phyloP scores from a whole-genome alignment of 2,888 invertebrate genomes.

The Euproctis similis region DNA sequence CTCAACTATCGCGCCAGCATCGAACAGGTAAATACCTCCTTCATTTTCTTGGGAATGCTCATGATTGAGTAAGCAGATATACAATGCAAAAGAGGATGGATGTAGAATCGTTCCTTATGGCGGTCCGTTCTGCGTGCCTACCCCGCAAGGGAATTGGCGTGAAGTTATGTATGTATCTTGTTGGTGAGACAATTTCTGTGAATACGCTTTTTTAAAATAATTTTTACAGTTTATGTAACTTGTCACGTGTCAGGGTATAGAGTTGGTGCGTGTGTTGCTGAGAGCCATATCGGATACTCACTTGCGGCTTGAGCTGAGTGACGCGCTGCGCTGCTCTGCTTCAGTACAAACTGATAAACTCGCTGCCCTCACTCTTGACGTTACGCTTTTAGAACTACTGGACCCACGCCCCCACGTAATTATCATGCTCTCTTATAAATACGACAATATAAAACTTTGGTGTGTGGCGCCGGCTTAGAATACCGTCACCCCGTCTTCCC shows the following conservation, averaged over 20 bases:
- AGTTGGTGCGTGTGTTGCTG: slow-evolving; percentile 6
- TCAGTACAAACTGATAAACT: slow-evolving; percentile 10
- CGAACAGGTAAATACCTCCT: slow-evolving; percentile 5
- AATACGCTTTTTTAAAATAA: too few species aligned
- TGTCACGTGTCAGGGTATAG: slow-evolving; percentile 5
- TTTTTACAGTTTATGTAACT: too few species aligned
- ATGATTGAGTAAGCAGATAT: not conserved
- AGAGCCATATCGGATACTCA: slow-evolving; percentile 8
- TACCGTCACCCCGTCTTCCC: too few species aligned
- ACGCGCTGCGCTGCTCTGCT: slow-evolving; percentile 18
- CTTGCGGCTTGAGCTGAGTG: slow-evolving; percentile 15
- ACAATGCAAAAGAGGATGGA: too few species aligned
- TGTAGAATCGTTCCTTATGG: too few species aligned
- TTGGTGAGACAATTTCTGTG: too few species aligned
- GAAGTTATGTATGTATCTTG: too few species aligned
- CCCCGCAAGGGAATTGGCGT: too few species aligned
- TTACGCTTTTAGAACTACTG: slow-evolving; percentile 2
- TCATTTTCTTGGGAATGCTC: not conserved
- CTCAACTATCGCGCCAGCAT: slow-evolving; percentile 11
- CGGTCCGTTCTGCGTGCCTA: too few species aligned
- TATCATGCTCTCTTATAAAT: too few species aligned
- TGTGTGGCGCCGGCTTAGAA: too few species aligned
- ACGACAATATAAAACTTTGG: too few species aligned
- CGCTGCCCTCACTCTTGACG: slow-evolving; percentile 3
- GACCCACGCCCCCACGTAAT: slow-evolving; percentile 5